These are phyloP conservation scores for Noctua comes DNA, from an alignment of 2,888 invertebrate species.

Conservation along the genomic window DNA sequence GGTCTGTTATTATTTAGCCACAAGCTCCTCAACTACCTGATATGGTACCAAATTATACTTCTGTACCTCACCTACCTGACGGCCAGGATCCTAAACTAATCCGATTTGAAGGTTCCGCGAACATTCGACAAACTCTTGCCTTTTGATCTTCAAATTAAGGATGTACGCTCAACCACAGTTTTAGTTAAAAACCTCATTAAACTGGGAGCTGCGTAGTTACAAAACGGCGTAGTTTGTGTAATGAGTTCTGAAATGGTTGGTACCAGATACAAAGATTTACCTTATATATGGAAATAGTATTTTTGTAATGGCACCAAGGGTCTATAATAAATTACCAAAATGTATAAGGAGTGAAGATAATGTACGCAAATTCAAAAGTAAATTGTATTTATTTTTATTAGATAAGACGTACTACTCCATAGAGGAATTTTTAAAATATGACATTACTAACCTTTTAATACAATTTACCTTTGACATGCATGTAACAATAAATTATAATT, in stretches of 20 bases:
- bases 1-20: background rate
- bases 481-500: no score
- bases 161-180: conserved; percentile 21
- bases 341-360: no score
- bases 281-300: no score
- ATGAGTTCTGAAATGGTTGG: background rate
- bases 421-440: no score
- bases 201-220: background rate
- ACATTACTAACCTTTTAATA: no score
- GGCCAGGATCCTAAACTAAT: conserved; percentile 46
- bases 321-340: no score
- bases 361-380: no score
- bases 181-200: conserved; percentile 33
- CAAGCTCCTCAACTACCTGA: background rate
- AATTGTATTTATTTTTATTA: no score
- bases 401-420: no score
- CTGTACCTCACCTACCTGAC: conserved; percentile 7
- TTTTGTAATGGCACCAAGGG: no score
- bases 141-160: conserved; percentile 60
- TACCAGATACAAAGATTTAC: no score
- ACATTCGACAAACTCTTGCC: conserved; percentile 31
- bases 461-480: no score
- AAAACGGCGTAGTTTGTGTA: conserved; percentile 1
- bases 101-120: conserved; percentile 43
- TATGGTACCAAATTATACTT: conserved; percentile 26